These are phyloP conservation scores for Neomonachus schauinslandi DNA, from an alignment of 2,113 vertebrate genomes.

Conservation along the genomic window DNA sequence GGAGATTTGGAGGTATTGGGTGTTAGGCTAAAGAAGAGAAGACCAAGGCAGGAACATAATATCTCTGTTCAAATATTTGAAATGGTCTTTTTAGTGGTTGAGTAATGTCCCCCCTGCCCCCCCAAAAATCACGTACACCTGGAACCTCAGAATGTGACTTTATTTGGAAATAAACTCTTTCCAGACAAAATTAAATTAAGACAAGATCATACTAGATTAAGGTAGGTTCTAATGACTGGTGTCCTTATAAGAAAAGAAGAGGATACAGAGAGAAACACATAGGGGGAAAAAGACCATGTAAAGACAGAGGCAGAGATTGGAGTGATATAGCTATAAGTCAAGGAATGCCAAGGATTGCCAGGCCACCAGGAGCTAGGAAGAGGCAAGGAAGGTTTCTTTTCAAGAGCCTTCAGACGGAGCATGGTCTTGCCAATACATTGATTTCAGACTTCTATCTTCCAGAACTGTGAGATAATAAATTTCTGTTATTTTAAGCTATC, in stretches of 20 bases:
- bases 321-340: not conserved
- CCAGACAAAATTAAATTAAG: not conserved
- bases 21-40: not conserved
- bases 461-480: not conserved
- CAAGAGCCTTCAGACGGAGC: not conserved
- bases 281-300: not conserved
- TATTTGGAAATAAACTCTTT: constrained; percentile 28
- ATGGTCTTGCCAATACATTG: not conserved
- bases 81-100: not conserved
- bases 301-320: not conserved
- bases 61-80: not conserved
- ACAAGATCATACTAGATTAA: not conserved
- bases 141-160: not conserved
- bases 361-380: not conserved
- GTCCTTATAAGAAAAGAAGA: not conserved
- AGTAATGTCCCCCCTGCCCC: accelerated
- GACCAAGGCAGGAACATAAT: accelerated
- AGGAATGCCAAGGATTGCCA: not conserved
- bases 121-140: not conserved
- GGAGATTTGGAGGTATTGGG: not conserved
- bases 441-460: not conserved
- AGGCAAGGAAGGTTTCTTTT: not conserved
- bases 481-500: not conserved
- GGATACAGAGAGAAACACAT: not conserved
- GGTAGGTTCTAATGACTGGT: not conserved